A percentile compares a stretch with the other conserved stretches of the same genome.
Evolutionary conservation across 2,888 invertebrate species (phyloP).

Genomic region (Nowickia ferox): DNA sequence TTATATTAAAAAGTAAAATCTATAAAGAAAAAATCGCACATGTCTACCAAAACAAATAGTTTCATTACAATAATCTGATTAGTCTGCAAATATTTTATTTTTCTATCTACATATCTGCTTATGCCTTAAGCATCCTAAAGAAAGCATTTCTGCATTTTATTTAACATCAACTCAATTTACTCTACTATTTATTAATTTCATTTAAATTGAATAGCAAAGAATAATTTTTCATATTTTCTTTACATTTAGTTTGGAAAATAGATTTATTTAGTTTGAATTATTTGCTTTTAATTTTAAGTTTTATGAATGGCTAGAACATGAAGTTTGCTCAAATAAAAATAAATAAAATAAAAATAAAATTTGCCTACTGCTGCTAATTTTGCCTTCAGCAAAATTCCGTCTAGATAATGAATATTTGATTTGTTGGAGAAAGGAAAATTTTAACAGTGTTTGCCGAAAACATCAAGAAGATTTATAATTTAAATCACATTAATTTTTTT

Average conservation of each 20-base stretch:
- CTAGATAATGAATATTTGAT: conserved; percentile 22
- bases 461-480: no score
- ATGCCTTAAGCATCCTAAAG: neutral
- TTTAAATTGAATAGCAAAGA: conserved; percentile 11
- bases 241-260: neutral
- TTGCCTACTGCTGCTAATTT: neutral
- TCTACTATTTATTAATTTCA: conserved; percentile 19
- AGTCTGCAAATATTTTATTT: neutral
- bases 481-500: neutral
- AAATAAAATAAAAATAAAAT: neutral
- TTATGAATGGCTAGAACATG: neutral
- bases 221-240: conserved; percentile 10
- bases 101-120: neutral
- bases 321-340: neutral
- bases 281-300: conserved; percentile 26
- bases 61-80: no score
- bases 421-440: conserved; percentile 3
- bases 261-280: conserved; percentile 4
- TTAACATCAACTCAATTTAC: neutral
- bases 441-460: neutral
- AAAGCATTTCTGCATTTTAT: neutral
- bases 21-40: no score
- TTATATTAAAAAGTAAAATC: no score
- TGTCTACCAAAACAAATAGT: no score
- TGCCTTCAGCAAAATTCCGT: conserved; percentile 3